A percentile compares a stretch with the other conserved stretches of the same genome.
These are phyloP conservation scores for Littorina saxatilis DNA, from an alignment of 1,140 invertebrate genomes.

Conservation along the genomic window DNA sequence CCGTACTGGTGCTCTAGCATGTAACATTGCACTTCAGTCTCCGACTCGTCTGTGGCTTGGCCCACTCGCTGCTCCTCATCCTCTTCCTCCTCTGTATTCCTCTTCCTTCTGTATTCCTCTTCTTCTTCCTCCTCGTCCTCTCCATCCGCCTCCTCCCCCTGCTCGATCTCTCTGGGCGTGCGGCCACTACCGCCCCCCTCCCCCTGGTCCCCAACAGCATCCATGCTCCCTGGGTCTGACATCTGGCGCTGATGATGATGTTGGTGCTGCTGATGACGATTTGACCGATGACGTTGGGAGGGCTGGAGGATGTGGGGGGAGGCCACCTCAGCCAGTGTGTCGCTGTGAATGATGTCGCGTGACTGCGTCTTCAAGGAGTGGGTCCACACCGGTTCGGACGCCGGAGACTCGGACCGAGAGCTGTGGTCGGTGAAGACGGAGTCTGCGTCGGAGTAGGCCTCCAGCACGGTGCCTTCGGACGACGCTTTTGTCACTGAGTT, in stretches of 20 bases:
- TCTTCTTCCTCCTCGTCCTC: not conserved
- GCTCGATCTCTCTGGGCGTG: not conserved
- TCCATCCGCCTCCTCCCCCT: not conserved
- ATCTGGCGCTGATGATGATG: constrained; percentile 9
- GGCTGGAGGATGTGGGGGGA: constrained; percentile 42
- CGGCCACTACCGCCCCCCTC: not conserved
- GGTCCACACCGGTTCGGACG: constrained; percentile 67
- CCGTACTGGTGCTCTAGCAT: constrained; percentile 65
- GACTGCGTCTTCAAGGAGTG: constrained; percentile 54
- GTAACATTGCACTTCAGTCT: constrained; percentile 61
- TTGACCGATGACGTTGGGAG: constrained; percentile 13
- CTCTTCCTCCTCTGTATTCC: not conserved
- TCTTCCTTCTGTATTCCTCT: not conserved
- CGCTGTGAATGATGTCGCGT: constrained; percentile 69
- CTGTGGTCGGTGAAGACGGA: constrained; percentile 70
- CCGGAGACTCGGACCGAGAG: constrained; percentile 70
- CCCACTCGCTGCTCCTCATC: not conserved
- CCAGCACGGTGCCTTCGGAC: constrained; percentile 69
- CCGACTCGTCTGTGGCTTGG: constrained; percentile 29
- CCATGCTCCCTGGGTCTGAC: constrained; percentile 1
- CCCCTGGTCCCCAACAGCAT: not conserved
- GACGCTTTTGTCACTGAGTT: constrained; percentile 70
- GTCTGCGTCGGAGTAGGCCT: constrained; percentile 67
- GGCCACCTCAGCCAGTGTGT: constrained; percentile 63
- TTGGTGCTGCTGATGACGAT: constrained; percentile 22